phyloP scores from a whole-genome alignment of 1,140 invertebrate genomes.

The Drosophila erecta region DNA sequence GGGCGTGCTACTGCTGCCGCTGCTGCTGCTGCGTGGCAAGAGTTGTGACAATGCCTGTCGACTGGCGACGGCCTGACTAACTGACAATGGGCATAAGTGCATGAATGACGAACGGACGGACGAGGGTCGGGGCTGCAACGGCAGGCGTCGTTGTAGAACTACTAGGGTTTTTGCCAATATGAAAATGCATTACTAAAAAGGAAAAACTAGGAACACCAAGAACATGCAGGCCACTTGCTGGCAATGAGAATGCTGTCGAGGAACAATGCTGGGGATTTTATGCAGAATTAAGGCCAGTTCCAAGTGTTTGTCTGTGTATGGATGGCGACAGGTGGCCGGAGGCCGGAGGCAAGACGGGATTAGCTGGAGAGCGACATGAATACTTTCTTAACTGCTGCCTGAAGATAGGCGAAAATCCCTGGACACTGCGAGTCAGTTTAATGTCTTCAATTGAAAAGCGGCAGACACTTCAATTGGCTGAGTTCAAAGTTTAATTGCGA shows the following conservation, averaged over 20 bases:
- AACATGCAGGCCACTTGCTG: constrained; percentile 36
- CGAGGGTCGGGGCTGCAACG: constrained; percentile 8
- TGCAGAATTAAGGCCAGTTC: constrained; percentile 75
- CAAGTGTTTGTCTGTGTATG: constrained; percentile 63
- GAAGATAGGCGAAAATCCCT: constrained; percentile 17
- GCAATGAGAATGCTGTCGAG: constrained; percentile 37
- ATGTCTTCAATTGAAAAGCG: constrained; percentile 64
- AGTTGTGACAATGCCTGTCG: constrained; percentile 80
- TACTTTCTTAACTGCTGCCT: background rate
- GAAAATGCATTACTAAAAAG: constrained; percentile 69
- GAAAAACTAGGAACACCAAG: constrained; percentile 17
- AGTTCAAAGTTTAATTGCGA: constrained; percentile 74
- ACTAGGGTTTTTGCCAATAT: constrained; percentile 71
- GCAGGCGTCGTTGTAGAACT: constrained; percentile 60
- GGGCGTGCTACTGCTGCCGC: constrained; percentile 20
- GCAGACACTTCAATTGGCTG: constrained; percentile 63
- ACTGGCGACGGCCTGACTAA: constrained; percentile 74
- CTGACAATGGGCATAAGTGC: constrained; percentile 75
- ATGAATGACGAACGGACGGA: constrained; percentile 50
- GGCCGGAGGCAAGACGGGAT: constrained; percentile 48
- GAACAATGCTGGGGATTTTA: constrained; percentile 76
- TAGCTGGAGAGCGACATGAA: constrained; percentile 35
- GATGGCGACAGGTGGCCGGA: constrained; percentile 33
- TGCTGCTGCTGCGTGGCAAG: constrained; percentile 58
- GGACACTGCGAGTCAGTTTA: constrained; percentile 8